Evolutionary conservation across 2,888 invertebrate genomes (phyloP).

Genomic region (Pyrrhosoma nymphula): DNA sequence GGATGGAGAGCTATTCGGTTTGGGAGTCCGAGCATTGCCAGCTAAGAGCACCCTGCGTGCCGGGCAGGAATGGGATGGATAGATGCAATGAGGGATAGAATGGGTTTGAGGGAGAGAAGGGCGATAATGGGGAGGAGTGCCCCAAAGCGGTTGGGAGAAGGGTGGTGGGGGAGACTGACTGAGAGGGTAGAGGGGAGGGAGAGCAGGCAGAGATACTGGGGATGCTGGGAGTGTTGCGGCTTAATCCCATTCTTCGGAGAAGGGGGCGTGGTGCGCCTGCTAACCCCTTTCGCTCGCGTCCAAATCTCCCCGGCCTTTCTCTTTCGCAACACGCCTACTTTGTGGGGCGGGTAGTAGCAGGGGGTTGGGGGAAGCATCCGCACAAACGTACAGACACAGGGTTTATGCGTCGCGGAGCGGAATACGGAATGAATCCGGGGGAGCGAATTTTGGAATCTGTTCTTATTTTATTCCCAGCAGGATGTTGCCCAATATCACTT

Average conservation of each 20-base stretch:
- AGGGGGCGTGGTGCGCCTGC: neutral
- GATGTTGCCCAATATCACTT: neutral
- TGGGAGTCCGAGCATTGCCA: too few relatives aligned
- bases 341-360: too few relatives aligned
- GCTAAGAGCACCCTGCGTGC: too few relatives aligned
- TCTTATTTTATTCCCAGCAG: neutral
- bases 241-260: slow-evolving; percentile 21
- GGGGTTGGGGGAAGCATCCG: neutral
- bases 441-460: neutral
- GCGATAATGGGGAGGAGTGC: neutral
- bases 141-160: neutral
- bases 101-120: neutral
- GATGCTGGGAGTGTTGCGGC: neutral
- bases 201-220: neutral
- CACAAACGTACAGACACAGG: neutral
- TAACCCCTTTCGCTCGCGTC: neutral
- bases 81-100: neutral
- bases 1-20: too few relatives aligned
- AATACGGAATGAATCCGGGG: neutral
- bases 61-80: too few relatives aligned
- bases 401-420: neutral
- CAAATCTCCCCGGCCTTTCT: slow-evolving; percentile 5
- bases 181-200: neutral
- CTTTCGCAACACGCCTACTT: neutral
- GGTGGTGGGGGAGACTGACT: too few relatives aligned